Percentiles rank a stretch among this genome's conserved stretches.
These are phyloP conservation scores for Parnassius apollo DNA, from an alignment of 2,888 invertebrate species.

Conservation along the genomic window DNA sequence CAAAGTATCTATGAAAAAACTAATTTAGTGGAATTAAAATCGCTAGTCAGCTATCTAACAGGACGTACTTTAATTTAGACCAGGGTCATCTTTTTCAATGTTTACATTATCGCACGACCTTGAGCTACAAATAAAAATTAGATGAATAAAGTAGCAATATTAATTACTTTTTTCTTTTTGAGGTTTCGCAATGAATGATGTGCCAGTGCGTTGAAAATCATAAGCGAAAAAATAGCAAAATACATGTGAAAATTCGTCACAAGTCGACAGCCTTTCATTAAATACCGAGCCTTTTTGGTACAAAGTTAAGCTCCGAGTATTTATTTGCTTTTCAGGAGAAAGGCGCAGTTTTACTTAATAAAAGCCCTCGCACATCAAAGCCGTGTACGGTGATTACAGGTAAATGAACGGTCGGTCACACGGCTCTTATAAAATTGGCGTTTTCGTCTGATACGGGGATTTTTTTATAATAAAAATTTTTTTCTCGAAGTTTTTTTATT, in stretches of 20 bases:
- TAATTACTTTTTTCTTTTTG: too few species aligned
- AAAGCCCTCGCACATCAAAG: constrained; percentile 47
- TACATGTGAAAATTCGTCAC: constrained; percentile 17
- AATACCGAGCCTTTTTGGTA: constrained; percentile 26
- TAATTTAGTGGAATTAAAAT: too few species aligned
- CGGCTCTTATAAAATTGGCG: constrained; percentile 36
- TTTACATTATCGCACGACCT: too few species aligned
- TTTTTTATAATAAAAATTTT: background rate
- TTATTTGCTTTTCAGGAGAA: constrained; percentile 35
- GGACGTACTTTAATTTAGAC: too few species aligned
- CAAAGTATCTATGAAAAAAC: too few species aligned
- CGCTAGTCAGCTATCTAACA: too few species aligned
- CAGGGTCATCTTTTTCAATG: too few species aligned
- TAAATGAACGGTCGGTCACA: constrained; percentile 42
- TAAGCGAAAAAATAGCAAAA: constrained; percentile 13
- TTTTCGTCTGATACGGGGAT: constrained; percentile 33
- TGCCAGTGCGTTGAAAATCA: background rate
- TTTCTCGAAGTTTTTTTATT: too few species aligned
- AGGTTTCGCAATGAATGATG: too few species aligned
- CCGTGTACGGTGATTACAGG: constrained; percentile 44
- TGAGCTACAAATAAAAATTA: too few species aligned
- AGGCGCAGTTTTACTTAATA: constrained; percentile 46
- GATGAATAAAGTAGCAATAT: too few species aligned
- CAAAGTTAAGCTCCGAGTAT: constrained; percentile 22
- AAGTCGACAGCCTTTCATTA: constrained; percentile 26